Evolutionary conservation across 2,113 vertebrate genomes (phyloP).

Genomic region (Atherinomorus stipes): DNA sequence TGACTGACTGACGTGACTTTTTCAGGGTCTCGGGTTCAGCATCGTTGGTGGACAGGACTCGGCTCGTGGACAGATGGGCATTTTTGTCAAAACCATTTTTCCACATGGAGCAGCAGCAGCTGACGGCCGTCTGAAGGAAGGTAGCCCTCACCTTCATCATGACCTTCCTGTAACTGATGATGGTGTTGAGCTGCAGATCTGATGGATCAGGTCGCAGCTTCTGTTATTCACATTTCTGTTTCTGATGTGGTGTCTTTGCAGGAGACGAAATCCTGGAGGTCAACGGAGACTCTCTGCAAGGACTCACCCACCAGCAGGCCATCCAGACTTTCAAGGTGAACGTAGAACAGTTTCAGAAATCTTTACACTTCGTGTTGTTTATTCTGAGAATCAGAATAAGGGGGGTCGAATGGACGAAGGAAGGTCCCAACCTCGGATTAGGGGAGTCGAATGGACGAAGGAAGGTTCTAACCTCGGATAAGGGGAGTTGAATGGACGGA

Average conservation of each 20-base stretch:
- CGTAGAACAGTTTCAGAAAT: too few species aligned
- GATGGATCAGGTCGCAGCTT: not conserved
- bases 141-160: constrained; percentile 73
- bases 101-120: constrained; percentile 93
- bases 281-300: constrained; percentile 95
- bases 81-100: constrained; percentile 98
- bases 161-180: too few species aligned
- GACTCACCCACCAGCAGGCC: constrained; percentile 94
- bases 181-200: not conserved
- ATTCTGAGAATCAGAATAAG: too few species aligned
- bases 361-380: too few species aligned
- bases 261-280: constrained; percentile 97
- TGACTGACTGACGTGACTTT: too few species aligned
- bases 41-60: constrained; percentile 98
- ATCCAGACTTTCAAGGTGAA: constrained; percentile 98
- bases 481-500: too few species aligned
- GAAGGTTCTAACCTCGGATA: too few species aligned
- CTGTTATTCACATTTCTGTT: not conserved
- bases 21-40: constrained; percentile 94
- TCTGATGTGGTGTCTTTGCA: constrained; percentile 5
- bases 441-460: too few species aligned
- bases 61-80: constrained; percentile 95
- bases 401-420: too few species aligned
- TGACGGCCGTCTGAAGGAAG: constrained; percentile 95
- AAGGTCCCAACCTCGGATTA: too few species aligned